Percentiles rank a stretch among this genome's conserved stretches.
phyloP scores from a whole-genome alignment of 92 coral and sea anemone species.

The Actinostola sp. region DNA sequence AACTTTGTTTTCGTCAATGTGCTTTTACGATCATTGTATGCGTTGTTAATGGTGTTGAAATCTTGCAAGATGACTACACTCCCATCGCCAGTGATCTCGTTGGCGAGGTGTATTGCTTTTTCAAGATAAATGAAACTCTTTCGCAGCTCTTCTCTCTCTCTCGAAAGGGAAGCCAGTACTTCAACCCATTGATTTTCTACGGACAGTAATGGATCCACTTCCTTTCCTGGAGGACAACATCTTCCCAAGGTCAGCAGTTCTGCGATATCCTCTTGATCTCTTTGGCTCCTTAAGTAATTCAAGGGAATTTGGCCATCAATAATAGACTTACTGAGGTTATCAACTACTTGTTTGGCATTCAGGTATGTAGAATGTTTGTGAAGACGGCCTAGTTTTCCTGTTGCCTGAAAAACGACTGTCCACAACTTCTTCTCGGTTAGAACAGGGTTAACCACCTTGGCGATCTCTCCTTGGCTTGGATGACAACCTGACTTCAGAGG shows the following conservation, averaged over 20 bases:
- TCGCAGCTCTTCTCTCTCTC: conserved; percentile 1
- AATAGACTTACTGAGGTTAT: background rate
- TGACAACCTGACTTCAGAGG: background rate
- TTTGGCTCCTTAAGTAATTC: conserved; percentile 1
- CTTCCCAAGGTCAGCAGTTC: conserved; percentile 15
- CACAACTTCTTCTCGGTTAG: conserved; percentile 13
- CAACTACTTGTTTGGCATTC: background rate
- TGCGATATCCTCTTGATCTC: conserved; percentile 3
- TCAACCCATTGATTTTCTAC: conserved; percentile 14
- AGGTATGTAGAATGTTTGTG: background rate
- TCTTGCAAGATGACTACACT: conserved; percentile 11
- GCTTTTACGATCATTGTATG: conserved; percentile 37
- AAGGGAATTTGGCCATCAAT: background rate
- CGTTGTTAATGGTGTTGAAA: conserved; percentile 4
- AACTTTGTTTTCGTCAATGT: conserved; percentile 7
- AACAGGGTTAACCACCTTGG: background rate
- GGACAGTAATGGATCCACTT: background rate
- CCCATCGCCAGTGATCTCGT: conserved; percentile 17
- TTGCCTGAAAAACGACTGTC: conserved; percentile 16
- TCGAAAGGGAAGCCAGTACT: background rate
- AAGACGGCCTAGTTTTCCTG: conserved; percentile 24
- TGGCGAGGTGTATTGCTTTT: conserved; percentile 31
- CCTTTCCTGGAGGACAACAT: background rate
- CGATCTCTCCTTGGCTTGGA: background rate
- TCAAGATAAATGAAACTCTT: conserved; percentile 24